Evolutionary conservation across 2,888 invertebrate species (phyloP), one percentile per base, ranked within the genome.

Genomic region (Gonocerus acuteangulatus): DNA sequence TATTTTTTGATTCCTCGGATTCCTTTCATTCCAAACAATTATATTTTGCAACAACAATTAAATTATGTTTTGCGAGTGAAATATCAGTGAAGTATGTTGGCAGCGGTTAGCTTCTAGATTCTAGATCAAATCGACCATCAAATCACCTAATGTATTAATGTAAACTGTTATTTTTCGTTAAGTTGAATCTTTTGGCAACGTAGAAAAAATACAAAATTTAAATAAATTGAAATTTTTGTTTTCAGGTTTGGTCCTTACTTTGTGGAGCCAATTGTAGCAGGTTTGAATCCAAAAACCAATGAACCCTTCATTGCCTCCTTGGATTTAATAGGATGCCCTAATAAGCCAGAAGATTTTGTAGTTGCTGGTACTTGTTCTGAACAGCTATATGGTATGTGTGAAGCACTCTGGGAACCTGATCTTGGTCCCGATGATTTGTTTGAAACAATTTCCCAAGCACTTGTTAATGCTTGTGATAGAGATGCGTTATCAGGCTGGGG

Each of bases 401-500:
- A 99, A 79, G 87, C 94, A 0, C 76, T 96, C 21, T 97, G 92
- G 86, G 89, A 90, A 71, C 92, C 94, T 0, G 82, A 95, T 73
- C 77, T 96, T 72, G 85, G 82, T 60, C 89, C 97, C 0, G 90
- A 95, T 69, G 91, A 93, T 69, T 78, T 99, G 44, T 97, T 97
- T 76, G 97, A 99, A 77, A 90, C 92, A 0, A 94, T 95, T 68
- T 91, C 96, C 58, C 89, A 99, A 79, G 87, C 96, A 32, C 77
- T 99, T 71, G 83, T 99, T 63, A 96, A 95, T 75, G 95, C 96
- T 0, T 89, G 91, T 62, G 97, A 99, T 75, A 83, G 99, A 68
- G 97, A 99, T 78, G 96, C 97, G 3, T 86, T 91, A 70, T 94
- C 96, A 66, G 99, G 99, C 73, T 97, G 96, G 96, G 99, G 99